Conservation (phyloP, 2,797 vertebrate genomes). For the Pseudochirops cupreus region DNA sequence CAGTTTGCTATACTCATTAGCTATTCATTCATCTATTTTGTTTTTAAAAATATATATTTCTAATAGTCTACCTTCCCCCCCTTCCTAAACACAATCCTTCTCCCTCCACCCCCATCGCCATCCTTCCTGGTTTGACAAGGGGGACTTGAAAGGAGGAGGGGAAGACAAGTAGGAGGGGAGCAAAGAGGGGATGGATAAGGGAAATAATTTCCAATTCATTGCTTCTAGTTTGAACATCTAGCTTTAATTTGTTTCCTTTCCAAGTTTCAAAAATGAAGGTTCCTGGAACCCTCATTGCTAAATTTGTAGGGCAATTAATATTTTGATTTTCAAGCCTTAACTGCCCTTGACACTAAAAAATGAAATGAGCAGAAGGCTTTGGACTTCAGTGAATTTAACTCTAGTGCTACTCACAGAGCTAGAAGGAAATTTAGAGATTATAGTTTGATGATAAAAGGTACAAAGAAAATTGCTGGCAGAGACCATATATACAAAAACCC, state of each 20-base stretch:
- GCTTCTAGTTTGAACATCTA: neutral
- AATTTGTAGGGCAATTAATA: neutral
- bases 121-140: neutral
- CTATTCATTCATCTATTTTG: neutral
- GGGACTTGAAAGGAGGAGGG: neutral
- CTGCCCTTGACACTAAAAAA: neutral
- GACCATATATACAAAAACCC: neutral
- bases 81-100: neutral
- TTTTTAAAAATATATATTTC: neutral
- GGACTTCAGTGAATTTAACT: neutral
- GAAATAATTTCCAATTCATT: neutral
- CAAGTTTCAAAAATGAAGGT: neutral
- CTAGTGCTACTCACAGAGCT: neutral
- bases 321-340: neutral
- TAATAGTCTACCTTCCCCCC: neutral
- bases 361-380: neutral
- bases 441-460: neutral
- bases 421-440: neutral
- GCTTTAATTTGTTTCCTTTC: neutral
- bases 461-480: neutral
- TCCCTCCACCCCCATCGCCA: accelerated
- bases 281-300: neutral
- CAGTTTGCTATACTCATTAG: neutral
- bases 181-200: neutral
- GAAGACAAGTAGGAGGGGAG: neutral